A percentile compares a stretch with the other conserved stretches of the same genome.
Conservation (phyloP, 2,888 invertebrate genomes). For the Ceratothoa steindachneri region DNA sequence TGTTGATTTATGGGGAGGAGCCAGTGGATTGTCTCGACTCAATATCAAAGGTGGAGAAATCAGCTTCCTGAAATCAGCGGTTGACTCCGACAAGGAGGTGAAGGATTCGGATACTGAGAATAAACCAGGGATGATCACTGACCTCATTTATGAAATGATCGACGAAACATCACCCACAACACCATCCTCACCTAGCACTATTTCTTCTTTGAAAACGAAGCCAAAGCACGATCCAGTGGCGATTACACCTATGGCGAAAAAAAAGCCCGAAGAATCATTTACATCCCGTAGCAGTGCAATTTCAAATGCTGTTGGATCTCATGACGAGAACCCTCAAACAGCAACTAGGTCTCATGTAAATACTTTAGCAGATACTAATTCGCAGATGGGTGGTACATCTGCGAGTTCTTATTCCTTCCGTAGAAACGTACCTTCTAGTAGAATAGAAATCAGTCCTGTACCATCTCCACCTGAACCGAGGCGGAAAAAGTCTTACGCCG, state of each 20-base stretch:
- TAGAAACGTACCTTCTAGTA: not conserved
- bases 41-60: slow-evolving; percentile 37
- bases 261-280: slow-evolving; percentile 3
- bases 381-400: not conserved
- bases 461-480: not conserved
- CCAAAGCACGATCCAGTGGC: not conserved
- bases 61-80: slow-evolving; percentile 45
- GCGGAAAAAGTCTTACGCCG: not conserved
- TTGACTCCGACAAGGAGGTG: slow-evolving; percentile 32
- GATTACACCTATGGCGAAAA: not conserved
- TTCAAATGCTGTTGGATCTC: not conserved
- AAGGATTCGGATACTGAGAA: slow-evolving; percentile 33
- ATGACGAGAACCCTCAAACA: not conserved
- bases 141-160: slow-evolving; percentile 36
- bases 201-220: not conserved
- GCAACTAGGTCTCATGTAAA: not conserved
- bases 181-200: not conserved
- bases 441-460: not conserved
- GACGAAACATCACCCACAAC: slow-evolving; percentile 15
- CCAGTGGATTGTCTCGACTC: slow-evolving; percentile 26
- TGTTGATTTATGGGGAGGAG: slow-evolving; percentile 47
- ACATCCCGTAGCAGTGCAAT: not conserved
- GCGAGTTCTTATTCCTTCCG: not conserved
- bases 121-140: slow-evolving; percentile 42
- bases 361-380: not conserved